phyloP scores from a whole-genome alignment of 2,888 invertebrate genomes.

The Epinotia ramella region DNA sequence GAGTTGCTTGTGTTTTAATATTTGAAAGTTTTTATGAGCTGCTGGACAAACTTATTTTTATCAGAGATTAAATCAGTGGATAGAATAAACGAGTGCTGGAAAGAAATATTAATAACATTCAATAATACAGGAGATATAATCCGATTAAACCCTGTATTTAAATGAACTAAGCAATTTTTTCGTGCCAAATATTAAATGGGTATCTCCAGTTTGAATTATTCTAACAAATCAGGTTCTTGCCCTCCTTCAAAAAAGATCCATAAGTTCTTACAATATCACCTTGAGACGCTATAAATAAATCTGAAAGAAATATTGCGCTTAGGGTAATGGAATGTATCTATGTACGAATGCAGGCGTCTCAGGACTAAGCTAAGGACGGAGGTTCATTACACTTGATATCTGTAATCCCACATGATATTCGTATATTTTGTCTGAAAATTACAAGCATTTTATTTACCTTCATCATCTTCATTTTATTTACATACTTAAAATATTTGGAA shows the following conservation, averaged over 20 bases:
- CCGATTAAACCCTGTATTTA: not conserved
- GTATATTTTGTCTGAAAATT: constrained; percentile 3
- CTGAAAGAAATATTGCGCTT: constrained; percentile 6
- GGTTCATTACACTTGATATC: constrained; percentile 8
- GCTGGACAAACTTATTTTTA: not conserved
- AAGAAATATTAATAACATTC: not conserved
- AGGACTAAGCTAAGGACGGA: constrained; percentile 11
- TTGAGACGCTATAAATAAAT: constrained; percentile 8
- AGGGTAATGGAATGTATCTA: constrained; percentile 1
- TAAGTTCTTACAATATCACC: constrained; percentile 1
- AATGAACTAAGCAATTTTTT: not conserved
- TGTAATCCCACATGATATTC: not conserved
- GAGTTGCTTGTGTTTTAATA: no score
- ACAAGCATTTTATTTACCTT: not conserved
- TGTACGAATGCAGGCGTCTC: not conserved
- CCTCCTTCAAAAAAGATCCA: not conserved
- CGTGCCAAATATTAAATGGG: not conserved
- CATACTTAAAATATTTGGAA: not conserved
- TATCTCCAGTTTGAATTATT: not conserved
- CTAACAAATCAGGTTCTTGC: not conserved
- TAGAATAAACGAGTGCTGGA: not conserved
- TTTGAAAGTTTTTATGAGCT: no score
- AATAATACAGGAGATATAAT: not conserved
- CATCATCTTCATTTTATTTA: not conserved
- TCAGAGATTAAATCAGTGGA: not conserved